phyloP scores from a whole-genome alignment of 2,113 vertebrate species.

The Indri indri region DNA sequence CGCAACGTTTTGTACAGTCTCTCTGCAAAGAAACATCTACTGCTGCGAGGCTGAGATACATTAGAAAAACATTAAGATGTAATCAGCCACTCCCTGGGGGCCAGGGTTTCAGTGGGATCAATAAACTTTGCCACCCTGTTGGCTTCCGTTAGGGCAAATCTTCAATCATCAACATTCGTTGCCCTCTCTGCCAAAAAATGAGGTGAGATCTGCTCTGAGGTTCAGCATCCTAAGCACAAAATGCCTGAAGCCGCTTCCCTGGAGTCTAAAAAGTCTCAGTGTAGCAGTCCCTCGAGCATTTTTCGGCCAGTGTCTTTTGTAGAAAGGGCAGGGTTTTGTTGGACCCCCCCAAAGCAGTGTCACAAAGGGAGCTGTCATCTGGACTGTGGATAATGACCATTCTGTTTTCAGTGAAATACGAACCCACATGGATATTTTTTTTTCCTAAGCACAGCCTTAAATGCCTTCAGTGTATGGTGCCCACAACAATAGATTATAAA shows the following conservation, averaged over 20 bases:
- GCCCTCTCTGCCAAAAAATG: slow-evolving; percentile 34
- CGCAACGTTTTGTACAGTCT: neutral
- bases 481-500: slow-evolving; percentile 22
- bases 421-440: slow-evolving; percentile 27
- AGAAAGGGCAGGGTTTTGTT: slow-evolving; percentile 19
- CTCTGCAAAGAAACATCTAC: slow-evolving; percentile 28
- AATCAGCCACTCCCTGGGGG: slow-evolving; percentile 51
- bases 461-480: slow-evolving; percentile 40
- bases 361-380: slow-evolving; percentile 56
- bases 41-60: neutral
- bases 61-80: slow-evolving; percentile 69
- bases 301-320: slow-evolving; percentile 29
- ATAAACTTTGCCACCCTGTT: slow-evolving; percentile 59
- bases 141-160: slow-evolving; percentile 33
- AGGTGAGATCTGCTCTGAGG: neutral
- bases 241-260: neutral
- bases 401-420: slow-evolving; percentile 57
- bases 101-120: slow-evolving; percentile 35
- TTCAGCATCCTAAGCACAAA: neutral
- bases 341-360: neutral
- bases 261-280: neutral
- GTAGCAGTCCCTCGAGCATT: neutral
- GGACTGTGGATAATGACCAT: slow-evolving; percentile 52
- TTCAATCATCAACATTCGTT: slow-evolving; percentile 41
- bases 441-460: neutral